Evolutionary conservation across 2,113 vertebrate species (phyloP), one percentile per base, ranked within the genome.

Genomic region (Paedocypris sp.): DNA sequence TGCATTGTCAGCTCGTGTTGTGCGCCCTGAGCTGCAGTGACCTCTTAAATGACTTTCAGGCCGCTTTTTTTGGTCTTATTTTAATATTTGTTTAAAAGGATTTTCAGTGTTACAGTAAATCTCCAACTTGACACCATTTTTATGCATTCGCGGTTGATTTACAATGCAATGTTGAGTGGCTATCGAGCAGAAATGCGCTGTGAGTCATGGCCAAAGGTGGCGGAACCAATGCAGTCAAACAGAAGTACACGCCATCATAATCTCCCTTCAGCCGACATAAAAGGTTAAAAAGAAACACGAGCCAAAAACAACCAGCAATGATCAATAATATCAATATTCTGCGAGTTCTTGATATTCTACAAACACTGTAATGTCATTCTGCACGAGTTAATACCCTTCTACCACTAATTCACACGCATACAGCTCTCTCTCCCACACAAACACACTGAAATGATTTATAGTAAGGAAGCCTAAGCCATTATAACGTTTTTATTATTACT

Each of bases 401-500:
- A 70, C 69, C 73, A 33, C 59, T 49, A 57, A 63, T 46, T 58
- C 23, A 69, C 54, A 46, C 32, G 45, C 50, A 45, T 41, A 61
- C 25, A 60, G 43, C n/a, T 56, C 28, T 60, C 56, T 41, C 11
- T 15, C 50, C 16, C 36, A 43, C 46, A 64, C 54, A 60, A 41
- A 59, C 64, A 63, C 39, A 67, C 56, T 52, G 32, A 64, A 60
- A 75, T 81, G 85, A 87, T 87, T 87, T 86, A 87, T 85, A 79
- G 73, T 80, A 83, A 85, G 84, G 81, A 86, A 84, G 84, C 84
- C 74, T 76, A 80, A 80, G 83, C 81, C 82, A 86, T 86, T 84
- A 85, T 80, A 84, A 83, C 81, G 76, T 85, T 86, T 86, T 86
- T 87, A 86, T 87, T 86, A 86, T 86, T 84, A 86, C 85, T 86